Evolutionary conservation across 2,797 vertebrate genomes (phyloP), one percentile per base, ranked within the genome.

Genomic region (Clarias fuscus): DNA sequence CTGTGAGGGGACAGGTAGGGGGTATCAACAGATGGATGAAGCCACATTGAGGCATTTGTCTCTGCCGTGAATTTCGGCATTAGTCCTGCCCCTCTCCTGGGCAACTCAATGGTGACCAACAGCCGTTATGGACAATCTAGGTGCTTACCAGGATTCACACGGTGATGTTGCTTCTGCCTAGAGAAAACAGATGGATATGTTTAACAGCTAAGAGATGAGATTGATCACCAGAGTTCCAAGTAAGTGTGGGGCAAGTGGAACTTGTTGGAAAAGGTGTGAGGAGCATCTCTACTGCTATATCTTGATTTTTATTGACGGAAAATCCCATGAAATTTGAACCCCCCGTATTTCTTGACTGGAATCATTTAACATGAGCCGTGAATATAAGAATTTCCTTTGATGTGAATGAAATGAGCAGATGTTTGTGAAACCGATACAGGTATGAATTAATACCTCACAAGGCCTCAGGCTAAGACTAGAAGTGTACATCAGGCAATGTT

Each of bases 181-280:
- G 85, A 86, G 89, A 83, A 87, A 92, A 90, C 92, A 94, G 91
- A 93, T 91, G 91, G 91, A 92, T 90, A 90, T 62, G 84, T 93
- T 89, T 88, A 93, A 89, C 86, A 91, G 87, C 80, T 89, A 87
- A 84, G 73, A 89, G 86, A 88, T 85, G 76, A 82, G 87, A 75
- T 84, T 56, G 53, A 56, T 18, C 83, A 13, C 83, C 75, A 62
- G 82, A 87, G 84, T 89, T 92, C 90, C 85, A 93, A 93, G 77
- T 56, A 20, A 61, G 75, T 48, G 40, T 37, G 48, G 64, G 37
- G 7, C 82, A 61, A 59, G 70, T 59, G 83, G 86, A 59, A 80
- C 84, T 84, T 33, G 87, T 1, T 24, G 62, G 58, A 81, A 88
- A 86, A 86, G 61, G 61, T 86, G 59, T 58, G 73, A 81, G 79